Evolutionary conservation across 2,888 invertebrate genomes (phyloP).

Genomic region (Omphaloscelis lunosa): DNA sequence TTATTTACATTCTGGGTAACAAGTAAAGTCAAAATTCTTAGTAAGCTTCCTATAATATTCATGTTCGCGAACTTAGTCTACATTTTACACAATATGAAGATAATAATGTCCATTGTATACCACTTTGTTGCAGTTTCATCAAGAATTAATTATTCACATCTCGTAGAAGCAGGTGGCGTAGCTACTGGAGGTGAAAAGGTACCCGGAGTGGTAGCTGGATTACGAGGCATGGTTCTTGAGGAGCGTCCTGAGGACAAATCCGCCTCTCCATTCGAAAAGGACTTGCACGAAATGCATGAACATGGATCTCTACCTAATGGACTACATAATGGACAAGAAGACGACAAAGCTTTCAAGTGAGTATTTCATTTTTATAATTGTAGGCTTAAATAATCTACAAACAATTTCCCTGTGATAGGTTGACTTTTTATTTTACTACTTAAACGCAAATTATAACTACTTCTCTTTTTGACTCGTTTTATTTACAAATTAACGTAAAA

Average conservation of each 20-base stretch:
- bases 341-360: constrained; percentile 97
- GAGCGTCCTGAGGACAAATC: constrained; percentile 87
- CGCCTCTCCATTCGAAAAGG: constrained; percentile 87
- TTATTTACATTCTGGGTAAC: neutral
- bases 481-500: neutral
- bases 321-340: constrained; percentile 92
- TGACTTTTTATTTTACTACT: neutral
- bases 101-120: constrained; percentile 52
- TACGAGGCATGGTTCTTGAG: constrained; percentile 87
- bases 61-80: neutral
- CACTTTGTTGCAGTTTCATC: constrained; percentile 64
- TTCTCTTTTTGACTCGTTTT: constrained; percentile 8
- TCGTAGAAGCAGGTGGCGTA: constrained; percentile 72
- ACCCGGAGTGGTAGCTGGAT: constrained; percentile 84
- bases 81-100: constrained; percentile 4
- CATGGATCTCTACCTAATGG: constrained; percentile 90
- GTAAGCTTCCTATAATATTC: neutral
- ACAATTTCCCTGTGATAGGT: neutral
- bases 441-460: neutral
- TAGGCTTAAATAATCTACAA: neutral
- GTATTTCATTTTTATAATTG: constrained; percentile 78
- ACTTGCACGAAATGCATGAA: constrained; percentile 87
- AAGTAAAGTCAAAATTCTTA: neutral
- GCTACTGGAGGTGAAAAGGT: constrained; percentile 83
- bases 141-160: constrained; percentile 65